Evolutionary conservation across 2,113 vertebrate species (phyloP).

Genomic region (Microtus oregoni): DNA sequence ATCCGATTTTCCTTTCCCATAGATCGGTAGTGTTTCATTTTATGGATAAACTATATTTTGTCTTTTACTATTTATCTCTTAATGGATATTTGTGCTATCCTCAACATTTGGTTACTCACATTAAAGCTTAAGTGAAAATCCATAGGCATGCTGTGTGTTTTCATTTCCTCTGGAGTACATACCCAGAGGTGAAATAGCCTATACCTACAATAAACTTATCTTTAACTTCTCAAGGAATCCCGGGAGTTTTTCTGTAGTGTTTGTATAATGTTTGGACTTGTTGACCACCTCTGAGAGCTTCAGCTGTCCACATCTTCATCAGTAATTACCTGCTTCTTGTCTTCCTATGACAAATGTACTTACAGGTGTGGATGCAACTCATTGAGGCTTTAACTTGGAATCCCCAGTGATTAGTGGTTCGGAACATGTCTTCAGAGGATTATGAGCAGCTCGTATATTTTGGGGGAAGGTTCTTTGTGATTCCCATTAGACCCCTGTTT

Average conservation of each 20-base stretch:
- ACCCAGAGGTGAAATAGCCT: neutral
- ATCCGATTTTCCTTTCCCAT: neutral
- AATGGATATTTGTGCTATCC: neutral
- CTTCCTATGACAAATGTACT: neutral
- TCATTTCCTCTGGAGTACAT: neutral
- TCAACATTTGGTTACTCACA: neutral
- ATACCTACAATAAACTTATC: neutral
- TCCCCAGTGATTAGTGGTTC: neutral
- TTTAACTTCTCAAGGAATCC: slow-evolving; percentile 11
- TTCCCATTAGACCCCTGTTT: neutral
- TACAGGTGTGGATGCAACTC: neutral
- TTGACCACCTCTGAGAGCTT: neutral
- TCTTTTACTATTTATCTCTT: neutral
- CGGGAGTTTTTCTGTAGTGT: neutral
- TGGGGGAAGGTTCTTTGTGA: neutral
- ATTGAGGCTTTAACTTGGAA: neutral
- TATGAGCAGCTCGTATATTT: neutral
- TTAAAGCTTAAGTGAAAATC: neutral
- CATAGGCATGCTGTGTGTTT: neutral
- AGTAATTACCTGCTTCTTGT: neutral
- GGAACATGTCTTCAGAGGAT: neutral
- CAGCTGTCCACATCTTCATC: neutral
- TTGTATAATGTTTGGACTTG: neutral
- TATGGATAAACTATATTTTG: neutral
- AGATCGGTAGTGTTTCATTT: neutral